Conservation (phyloP, 1,140 invertebrate species). For the Diuraphis noxia region DNA sequence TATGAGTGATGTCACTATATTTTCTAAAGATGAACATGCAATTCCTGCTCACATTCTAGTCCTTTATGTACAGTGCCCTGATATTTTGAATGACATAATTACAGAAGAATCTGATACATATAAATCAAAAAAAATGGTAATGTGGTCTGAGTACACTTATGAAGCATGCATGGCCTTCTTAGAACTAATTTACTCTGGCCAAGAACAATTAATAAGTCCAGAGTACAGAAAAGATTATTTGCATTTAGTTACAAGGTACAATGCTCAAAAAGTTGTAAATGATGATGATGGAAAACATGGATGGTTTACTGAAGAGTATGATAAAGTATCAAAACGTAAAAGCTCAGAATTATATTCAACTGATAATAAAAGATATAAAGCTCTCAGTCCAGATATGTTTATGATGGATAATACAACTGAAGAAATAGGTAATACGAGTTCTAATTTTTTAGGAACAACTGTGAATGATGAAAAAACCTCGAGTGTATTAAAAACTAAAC, state of each 20-base stretch:
- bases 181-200: conserved; percentile 54
- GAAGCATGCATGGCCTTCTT: conserved; percentile 54
- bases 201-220: neutral
- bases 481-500: conserved; percentile 14
- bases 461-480: conserved; percentile 32
- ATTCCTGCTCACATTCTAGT: conserved; percentile 56
- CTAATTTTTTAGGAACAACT: conserved; percentile 36
- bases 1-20: conserved; percentile 56
- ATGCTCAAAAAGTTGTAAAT: neutral
- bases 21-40: conserved; percentile 54
- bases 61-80: conserved; percentile 54
- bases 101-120: conserved; percentile 28
- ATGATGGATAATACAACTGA: neutral
- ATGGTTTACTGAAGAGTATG: neutral
- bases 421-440: neutral
- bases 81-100: conserved; percentile 55
- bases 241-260: conserved; percentile 22
- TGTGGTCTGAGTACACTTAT: conserved; percentile 54
- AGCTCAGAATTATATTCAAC: neutral
- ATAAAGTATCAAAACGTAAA: conserved; percentile 28
- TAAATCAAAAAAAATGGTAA: conserved; percentile 54
- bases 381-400: conserved; percentile 46
- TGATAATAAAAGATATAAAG: conserved; percentile 31
- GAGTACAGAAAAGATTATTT: conserved; percentile 38
- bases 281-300: conserved; percentile 15